Base-by-base conservation (phyloP, 2,797 vertebrate species). In the Epinephelus malabaricus region DNA sequence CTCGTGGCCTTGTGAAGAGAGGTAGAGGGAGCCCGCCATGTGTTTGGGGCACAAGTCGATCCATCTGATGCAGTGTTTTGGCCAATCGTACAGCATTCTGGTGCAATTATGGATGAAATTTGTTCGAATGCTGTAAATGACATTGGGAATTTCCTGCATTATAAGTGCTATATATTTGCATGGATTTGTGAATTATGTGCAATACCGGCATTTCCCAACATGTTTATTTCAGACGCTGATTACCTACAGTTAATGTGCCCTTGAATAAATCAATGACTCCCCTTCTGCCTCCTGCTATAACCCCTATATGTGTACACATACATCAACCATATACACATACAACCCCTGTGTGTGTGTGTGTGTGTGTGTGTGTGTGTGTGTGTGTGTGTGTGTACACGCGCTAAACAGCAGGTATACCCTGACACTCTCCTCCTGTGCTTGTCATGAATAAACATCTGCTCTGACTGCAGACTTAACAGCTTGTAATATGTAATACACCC, bases 361-460 rank as follows among this genome's bases (percentile, higher is more conserved):
- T 47, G 45, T 79, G 68, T 60, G 59, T 55, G 60, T 74, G 55
- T 50, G 21, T 47, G 45, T 79, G 68, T 60, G 59, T 55, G 60
- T 74, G 55, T 64, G 61, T 13, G 43, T 8, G 49, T 25, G 38
- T 5, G 15, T 18, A 21, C n/a, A 34, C 17, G 2, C 10, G 27
- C 55, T 51, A 61, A 83, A 77, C 73, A 80, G 83, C 69, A 81
- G 83, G 86, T 76, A 69, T 82, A 56, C 70, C 62, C 83, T 88
- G 63, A 71, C 69, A 76, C 73, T 78, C 73, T 78, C 60, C 75
- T 84, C 67, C 63, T 80, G 73, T 64, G 79, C 74, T 74, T 68
- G 53, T 89, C 84, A 89, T 87, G 83, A 92, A 88, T 87, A 86
- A 92, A 90, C 87, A 92, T 90, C 83, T 92, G 86, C 77, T 86